Conservation (phyloP, 2,797 vertebrate species). For the Corythornis leucogaster region DNA sequence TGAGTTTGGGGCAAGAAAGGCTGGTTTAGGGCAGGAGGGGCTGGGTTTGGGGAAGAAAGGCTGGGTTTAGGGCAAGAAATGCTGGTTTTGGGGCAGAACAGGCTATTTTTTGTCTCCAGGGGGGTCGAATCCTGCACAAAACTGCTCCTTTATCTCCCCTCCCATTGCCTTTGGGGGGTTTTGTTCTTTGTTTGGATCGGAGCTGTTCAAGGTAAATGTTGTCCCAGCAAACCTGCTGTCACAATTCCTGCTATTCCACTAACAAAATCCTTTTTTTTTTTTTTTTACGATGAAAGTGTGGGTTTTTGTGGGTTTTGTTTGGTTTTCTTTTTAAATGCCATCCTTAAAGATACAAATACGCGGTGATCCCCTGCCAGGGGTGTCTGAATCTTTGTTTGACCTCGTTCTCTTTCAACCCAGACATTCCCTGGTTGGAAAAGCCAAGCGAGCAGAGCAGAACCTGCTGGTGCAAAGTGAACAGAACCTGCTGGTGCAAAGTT, state of each 20-base stretch:
- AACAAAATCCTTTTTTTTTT: neutral
- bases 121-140: neutral
- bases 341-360: neutral
- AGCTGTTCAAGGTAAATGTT: conserved; percentile 21
- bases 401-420: neutral
- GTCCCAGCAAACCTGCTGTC: neutral
- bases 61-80: too few relatives aligned
- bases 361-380: neutral
- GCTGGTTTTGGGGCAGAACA: neutral
- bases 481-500: neutral
- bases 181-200: conserved; percentile 11
- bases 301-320: neutral
- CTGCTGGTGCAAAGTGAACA: neutral
- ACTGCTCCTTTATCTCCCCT: neutral
- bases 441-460: neutral
- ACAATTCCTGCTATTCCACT: neutral
- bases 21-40: too few relatives aligned
- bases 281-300: neutral
- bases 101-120: accelerated
- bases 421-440: neutral
- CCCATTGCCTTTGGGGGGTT: neutral
- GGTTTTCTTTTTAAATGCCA: neutral
- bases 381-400: neutral
- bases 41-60: too few relatives aligned
- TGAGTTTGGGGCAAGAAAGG: too few relatives aligned